Percentiles rank a stretch among this genome's conserved stretches.
These are phyloP conservation scores for Psococerastis gibbosa DNA, from an alignment of 2,888 invertebrate species.

Conservation along the genomic window DNA sequence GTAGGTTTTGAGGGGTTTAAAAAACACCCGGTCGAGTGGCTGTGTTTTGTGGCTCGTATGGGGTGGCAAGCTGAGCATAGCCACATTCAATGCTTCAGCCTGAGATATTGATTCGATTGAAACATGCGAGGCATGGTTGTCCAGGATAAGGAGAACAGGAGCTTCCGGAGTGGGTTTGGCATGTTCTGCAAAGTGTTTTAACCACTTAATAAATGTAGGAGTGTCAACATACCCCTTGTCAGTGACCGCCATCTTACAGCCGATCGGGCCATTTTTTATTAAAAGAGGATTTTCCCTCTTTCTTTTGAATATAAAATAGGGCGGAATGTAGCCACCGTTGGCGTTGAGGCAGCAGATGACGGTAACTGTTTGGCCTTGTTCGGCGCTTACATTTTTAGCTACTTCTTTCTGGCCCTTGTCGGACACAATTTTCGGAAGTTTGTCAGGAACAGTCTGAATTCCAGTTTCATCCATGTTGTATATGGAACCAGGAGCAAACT, in stretches of 20 bases:
- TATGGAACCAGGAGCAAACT: neutral
- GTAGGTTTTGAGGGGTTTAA: constrained; percentile 1
- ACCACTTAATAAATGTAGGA: constrained; percentile 6
- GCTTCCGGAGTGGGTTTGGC: neutral
- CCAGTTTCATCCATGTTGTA: constrained; percentile 17
- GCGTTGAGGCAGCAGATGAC: constrained; percentile 13
- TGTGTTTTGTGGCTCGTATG: constrained; percentile 9
- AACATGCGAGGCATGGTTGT: neutral
- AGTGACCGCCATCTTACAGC: constrained; percentile 14
- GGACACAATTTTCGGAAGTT: constrained; percentile 15
- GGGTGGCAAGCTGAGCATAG: constrained; percentile 4
- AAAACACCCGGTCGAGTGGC: constrained; percentile 2
- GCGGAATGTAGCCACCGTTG: constrained; percentile 13
- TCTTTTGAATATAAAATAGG: constrained; percentile 15
- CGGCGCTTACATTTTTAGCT: constrained; percentile 14
- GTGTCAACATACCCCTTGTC: constrained; percentile 15
- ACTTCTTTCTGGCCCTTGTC: constrained; percentile 15
- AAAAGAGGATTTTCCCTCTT: constrained; percentile 13
- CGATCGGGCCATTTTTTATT: constrained; percentile 11
- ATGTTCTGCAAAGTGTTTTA: neutral
- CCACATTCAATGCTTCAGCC: too few relatives aligned
- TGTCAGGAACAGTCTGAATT: constrained; percentile 15
- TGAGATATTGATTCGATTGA: too few relatives aligned
- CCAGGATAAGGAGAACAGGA: neutral
- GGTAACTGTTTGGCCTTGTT: constrained; percentile 15